Percentiles rank a stretch among this genome's conserved stretches.
Conservation (phyloP, 2,113 vertebrate genomes). For the Tetrao urogallus region DNA sequence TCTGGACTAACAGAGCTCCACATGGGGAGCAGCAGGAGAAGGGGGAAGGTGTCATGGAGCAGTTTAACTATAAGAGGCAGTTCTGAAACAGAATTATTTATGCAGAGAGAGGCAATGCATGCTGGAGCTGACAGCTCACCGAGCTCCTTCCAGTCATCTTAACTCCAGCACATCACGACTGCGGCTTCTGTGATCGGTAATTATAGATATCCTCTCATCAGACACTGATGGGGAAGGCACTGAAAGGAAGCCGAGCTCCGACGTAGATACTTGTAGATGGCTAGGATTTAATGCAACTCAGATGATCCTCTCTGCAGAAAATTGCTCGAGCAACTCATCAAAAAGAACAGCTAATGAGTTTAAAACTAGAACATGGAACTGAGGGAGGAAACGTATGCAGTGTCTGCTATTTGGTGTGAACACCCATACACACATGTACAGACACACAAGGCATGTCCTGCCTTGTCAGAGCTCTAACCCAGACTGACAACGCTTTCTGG, state of each 20-base stretch:
- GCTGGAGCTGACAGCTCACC: background rate
- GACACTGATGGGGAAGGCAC: background rate
- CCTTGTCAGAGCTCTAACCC: background rate
- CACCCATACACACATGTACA: background rate
- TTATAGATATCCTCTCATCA: background rate
- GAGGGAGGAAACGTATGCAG: background rate
- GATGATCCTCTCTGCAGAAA: background rate
- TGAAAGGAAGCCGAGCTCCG: background rate
- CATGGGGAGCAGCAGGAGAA: background rate
- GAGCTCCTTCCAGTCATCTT: background rate
- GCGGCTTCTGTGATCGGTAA: background rate
- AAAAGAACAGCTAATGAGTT: background rate
- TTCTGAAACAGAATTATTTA: conserved; percentile 25
- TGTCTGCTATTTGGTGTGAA: background rate
- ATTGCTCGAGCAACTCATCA: background rate
- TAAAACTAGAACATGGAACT: background rate
- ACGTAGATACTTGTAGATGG: background rate
- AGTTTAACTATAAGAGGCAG: background rate
- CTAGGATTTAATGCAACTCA: background rate
- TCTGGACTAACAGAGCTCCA: background rate
- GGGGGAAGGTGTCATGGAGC: background rate
- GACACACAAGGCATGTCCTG: background rate
- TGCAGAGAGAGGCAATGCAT: background rate
- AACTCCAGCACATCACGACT: background rate
- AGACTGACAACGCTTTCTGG: background rate